phyloP scores from a whole-genome alignment of 2,797 vertebrate genomes.

The Lemur catta region DNA sequence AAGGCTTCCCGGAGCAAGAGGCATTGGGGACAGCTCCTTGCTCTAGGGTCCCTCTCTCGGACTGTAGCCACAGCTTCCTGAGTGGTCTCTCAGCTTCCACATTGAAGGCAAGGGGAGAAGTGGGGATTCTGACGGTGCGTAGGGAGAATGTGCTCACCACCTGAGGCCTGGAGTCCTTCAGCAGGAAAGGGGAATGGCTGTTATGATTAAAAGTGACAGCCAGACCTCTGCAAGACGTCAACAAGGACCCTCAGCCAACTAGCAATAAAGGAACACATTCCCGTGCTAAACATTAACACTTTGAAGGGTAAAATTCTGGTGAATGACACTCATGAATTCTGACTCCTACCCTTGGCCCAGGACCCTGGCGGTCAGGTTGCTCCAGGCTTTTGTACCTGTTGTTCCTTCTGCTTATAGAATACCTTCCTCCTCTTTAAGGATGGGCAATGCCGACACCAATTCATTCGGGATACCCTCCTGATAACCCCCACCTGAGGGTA shows the following conservation, averaged over 20 bases:
- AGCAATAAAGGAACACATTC: background rate
- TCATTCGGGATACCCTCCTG: background rate
- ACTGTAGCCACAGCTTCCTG: background rate
- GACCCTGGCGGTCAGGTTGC: background rate
- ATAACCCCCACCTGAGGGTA: accelerated
- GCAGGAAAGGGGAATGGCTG: background rate
- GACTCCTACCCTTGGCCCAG: background rate
- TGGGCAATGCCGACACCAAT: background rate
- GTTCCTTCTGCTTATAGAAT: background rate
- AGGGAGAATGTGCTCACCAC: background rate
- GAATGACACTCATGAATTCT: background rate
- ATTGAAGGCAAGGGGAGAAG: no score
- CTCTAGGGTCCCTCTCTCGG: background rate
- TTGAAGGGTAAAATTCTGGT: background rate
- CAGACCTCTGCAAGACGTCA: background rate
- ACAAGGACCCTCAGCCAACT: background rate
- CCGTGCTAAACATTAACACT: background rate
- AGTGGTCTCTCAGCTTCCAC: background rate
- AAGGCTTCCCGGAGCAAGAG: background rate
- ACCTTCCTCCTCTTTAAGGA: background rate
- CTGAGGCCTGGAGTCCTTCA: background rate
- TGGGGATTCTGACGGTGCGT: background rate
- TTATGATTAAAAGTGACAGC: background rate
- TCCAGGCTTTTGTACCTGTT: background rate
- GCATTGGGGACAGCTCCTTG: background rate